Percentiles rank a stretch among this genome's conserved stretches.
phyloP scores from a whole-genome alignment of 2,888 invertebrate species.

The Xanthorhoe spadicearia region DNA sequence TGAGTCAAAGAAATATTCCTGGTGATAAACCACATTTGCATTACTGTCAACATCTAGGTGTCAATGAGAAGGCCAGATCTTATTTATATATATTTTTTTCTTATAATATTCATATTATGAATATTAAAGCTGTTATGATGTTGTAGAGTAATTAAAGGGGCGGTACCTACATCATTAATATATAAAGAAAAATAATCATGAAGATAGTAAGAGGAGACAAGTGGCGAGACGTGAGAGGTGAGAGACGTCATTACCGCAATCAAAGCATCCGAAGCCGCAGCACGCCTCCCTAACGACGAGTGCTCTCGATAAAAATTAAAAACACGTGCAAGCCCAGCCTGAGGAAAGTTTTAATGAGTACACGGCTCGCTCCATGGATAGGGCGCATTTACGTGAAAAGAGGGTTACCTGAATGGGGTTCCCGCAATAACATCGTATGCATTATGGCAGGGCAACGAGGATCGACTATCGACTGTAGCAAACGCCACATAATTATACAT shows the following conservation, averaged over 20 bases:
- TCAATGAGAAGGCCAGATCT: too few species aligned
- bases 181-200: conserved; percentile 72
- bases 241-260: conserved; percentile 84
- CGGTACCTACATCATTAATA: conserved; percentile 69
- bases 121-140: too few species aligned
- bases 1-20: too few species aligned
- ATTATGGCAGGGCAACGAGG: background rate
- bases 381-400: conserved; percentile 32
- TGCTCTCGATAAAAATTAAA: conserved; percentile 85
- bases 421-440: background rate
- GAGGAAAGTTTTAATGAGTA: conserved; percentile 85
- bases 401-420: conserved; percentile 9
- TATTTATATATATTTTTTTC: too few species aligned
- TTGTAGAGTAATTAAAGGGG: conserved; percentile 59
- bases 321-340: conserved; percentile 83
- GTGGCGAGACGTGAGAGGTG: conserved; percentile 69
- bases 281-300: conserved; percentile 75
- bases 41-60: too few species aligned
- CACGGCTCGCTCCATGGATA: conserved; percentile 66
- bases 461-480: background rate
- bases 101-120: too few species aligned
- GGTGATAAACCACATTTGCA: too few species aligned
- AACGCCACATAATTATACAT: background rate
- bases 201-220: conserved; percentile 74
- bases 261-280: conserved; percentile 77